Percentiles rank a stretch among this genome's conserved stretches.
Conservation (phyloP, 2,888 invertebrate genomes). For the Hetaerina titia region DNA sequence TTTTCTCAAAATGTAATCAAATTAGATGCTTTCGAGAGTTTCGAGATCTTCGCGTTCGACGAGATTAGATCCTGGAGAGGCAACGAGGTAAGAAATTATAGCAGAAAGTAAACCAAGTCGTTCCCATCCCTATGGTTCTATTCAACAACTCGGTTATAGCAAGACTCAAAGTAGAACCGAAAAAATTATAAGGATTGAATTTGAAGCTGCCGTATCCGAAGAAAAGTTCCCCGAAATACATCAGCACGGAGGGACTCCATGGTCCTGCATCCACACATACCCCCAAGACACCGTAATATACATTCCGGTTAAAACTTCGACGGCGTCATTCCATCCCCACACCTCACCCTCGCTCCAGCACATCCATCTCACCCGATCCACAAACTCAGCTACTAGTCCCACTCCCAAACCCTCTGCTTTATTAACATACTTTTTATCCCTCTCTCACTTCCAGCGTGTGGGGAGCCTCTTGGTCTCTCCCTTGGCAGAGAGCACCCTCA, state of each 20-base stretch:
- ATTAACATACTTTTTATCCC: too few species aligned
- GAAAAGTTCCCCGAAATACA: background rate
- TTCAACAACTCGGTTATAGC: background rate
- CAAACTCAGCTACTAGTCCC: background rate
- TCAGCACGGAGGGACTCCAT: background rate
- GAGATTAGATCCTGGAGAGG: too few species aligned
- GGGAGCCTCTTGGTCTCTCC: too few species aligned
- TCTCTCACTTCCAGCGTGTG: too few species aligned
- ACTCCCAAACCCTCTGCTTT: too few species aligned
- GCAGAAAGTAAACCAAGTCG: too few species aligned
- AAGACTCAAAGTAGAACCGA: background rate
- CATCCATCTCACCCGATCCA: background rate
- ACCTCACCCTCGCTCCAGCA: background rate
- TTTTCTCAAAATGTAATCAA: too few species aligned
- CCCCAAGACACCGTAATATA: background rate
- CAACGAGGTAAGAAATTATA: too few species aligned
- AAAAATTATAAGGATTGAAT: background rate
- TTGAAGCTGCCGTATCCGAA: background rate
- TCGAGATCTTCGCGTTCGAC: too few species aligned
- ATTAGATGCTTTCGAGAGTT: too few species aligned
- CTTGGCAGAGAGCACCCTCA: background rate
- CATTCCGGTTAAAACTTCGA: background rate
- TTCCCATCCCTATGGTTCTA: too few species aligned
- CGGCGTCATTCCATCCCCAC: background rate
- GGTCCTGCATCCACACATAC: background rate